Percentiles rank a stretch among this genome's conserved stretches.
These are phyloP conservation scores for Agrotis puta DNA, from an alignment of 2,888 invertebrate genomes.

Conservation along the genomic window DNA sequence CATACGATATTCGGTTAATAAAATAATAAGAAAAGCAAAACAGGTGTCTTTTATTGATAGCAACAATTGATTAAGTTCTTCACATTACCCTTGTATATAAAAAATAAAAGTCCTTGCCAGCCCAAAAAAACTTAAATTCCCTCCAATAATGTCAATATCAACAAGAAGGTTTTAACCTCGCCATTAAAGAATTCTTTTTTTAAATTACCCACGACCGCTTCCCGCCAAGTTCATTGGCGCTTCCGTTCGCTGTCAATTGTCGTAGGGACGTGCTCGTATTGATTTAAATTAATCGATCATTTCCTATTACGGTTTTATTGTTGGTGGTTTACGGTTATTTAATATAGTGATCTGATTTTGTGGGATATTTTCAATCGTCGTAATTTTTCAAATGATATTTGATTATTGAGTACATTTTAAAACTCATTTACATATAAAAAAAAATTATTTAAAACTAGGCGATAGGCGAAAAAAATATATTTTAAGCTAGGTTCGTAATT, in stretches of 20 bases:
- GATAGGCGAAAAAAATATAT: too few species aligned
- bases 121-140: constrained; percentile 51
- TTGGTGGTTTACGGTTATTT: background rate
- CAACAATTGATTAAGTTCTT: constrained; percentile 1
- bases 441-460: too few species aligned
- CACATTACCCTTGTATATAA: constrained; percentile 4
- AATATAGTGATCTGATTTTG: background rate
- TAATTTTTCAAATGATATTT: too few species aligned
- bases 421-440: too few species aligned
- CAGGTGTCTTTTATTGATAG: constrained; percentile 2
- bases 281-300: constrained; percentile 42
- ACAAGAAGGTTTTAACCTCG: constrained; percentile 61
- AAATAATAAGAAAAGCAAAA: background rate
- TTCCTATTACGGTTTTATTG: constrained; percentile 4
- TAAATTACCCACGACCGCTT: constrained; percentile 78
- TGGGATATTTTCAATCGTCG: too few species aligned
- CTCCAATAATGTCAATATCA: constrained; percentile 65
- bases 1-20: background rate
- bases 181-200: constrained; percentile 61
- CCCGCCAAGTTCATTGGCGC: constrained; percentile 85
- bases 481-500: too few species aligned
- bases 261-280: constrained; percentile 60
- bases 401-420: too few species aligned
- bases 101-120: constrained; percentile 62
- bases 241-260: constrained; percentile 79